A percentile compares a stretch with the other conserved stretches of the same genome.
Evolutionary conservation across 2,888 invertebrate genomes (phyloP).

Genomic region (Agriotes lineatus): DNA sequence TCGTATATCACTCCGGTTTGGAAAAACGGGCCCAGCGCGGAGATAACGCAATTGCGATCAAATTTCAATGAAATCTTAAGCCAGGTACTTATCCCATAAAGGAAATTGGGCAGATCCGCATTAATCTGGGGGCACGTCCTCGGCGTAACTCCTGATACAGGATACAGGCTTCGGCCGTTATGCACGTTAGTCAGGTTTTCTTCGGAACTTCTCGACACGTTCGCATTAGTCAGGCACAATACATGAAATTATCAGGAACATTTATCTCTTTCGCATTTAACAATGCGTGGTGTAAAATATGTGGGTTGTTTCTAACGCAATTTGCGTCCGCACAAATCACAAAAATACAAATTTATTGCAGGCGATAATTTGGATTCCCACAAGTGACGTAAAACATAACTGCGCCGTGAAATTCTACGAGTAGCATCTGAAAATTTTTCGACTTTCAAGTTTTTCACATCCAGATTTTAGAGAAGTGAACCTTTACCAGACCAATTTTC

Average conservation of each 20-base stretch:
- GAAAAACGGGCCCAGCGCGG: not conserved
- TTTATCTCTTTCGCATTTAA: too few species aligned
- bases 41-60: conserved; percentile 12
- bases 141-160: not conserved
- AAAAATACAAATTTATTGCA: too few species aligned
- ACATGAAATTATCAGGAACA: not conserved
- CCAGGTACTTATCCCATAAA: conserved; percentile 12
- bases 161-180: not conserved
- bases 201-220: not conserved
- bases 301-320: too few species aligned
- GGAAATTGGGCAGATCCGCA: conserved; percentile 11
- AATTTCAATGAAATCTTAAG: conserved; percentile 16
- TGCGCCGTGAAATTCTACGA: too few species aligned
- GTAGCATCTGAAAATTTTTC: too few species aligned
- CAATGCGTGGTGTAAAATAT: too few species aligned
- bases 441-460: too few species aligned
- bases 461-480: too few species aligned
- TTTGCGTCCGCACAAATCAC: too few species aligned
- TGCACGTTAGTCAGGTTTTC: not conserved
- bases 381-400: too few species aligned
- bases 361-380: too few species aligned
- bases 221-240: not conserved
- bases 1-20: not conserved
- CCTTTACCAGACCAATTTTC: too few species aligned
- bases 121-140: not conserved